Evolutionary conservation across 2,797 vertebrate species (phyloP).

Genomic region (Mormyrus proboscirostris): DNA sequence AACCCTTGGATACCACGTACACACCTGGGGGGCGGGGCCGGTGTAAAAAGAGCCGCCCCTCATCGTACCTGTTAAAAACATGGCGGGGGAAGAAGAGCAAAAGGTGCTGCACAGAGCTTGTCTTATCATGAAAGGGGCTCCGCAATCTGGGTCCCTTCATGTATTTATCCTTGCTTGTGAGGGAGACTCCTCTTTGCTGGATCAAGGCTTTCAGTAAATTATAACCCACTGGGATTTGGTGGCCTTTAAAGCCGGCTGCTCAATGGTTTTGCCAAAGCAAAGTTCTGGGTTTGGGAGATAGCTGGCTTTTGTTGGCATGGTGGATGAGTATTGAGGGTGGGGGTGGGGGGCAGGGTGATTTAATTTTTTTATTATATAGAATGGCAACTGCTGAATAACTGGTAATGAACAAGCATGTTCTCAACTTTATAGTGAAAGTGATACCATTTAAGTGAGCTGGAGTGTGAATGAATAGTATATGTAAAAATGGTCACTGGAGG

Average conservation of each 20-base stretch:
- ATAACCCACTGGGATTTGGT: conserved; percentile 36
- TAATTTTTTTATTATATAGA: not conserved
- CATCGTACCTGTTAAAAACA: conserved; percentile 18
- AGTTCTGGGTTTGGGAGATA: conserved; percentile 44
- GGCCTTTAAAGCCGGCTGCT: conserved; percentile 33
- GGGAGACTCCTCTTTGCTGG: conserved; percentile 35
- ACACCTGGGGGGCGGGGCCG: conserved; percentile 28
- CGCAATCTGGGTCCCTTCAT: conserved; percentile 33
- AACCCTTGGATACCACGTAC: conserved; percentile 43
- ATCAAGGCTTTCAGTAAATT: conserved; percentile 38
- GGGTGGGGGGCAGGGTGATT: not conserved
- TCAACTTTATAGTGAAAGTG: not conserved
- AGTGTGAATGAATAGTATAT: not conserved
- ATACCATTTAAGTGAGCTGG: not conserved
- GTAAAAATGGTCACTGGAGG: not conserved
- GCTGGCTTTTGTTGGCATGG: conserved; percentile 33
- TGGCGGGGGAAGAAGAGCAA: conserved; percentile 24
- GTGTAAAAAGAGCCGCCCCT: conserved; percentile 33
- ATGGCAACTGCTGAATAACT: not conserved
- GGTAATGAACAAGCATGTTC: not conserved
- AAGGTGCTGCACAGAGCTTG: conserved; percentile 30
- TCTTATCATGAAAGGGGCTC: conserved; percentile 38
- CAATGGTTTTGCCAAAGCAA: conserved; percentile 37
- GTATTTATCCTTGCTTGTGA: conserved; percentile 38
- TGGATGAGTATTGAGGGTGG: not conserved